Evolutionary conservation across 2,113 vertebrate genomes (phyloP).

Genomic region (Vidua macroura): DNA sequence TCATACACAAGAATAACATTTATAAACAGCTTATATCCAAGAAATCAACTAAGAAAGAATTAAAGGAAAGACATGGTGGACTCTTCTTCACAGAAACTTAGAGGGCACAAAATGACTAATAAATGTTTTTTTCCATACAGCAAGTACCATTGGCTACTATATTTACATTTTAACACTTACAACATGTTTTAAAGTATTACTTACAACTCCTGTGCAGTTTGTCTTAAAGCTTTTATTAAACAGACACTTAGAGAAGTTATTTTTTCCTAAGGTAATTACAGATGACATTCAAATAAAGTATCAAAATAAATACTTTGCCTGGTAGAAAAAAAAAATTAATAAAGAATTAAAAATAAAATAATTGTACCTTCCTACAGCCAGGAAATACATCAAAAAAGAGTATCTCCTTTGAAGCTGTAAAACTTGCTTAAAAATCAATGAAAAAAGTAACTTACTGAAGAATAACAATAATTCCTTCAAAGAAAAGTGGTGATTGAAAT

Average conservation of each 20-base stretch:
- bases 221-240: not conserved
- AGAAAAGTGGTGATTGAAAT: not conserved
- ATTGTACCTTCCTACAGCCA: not conserved
- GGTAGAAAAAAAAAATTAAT: slow-evolving; percentile 2
- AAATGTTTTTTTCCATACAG: not conserved
- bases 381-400: not conserved
- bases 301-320: not conserved
- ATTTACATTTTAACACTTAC: not conserved
- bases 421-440: not conserved
- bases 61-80: not conserved
- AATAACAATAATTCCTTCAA: not conserved
- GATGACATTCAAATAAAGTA: not conserved
- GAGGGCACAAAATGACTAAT: not conserved
- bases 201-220: not conserved
- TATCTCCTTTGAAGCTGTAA: not conserved
- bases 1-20: not conserved
- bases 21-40: not conserved
- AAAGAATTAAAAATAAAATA: slow-evolving; percentile 5
- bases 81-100: not conserved
- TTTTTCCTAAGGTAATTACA: not conserved
- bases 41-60: not conserved
- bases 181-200: not conserved
- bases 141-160: not conserved
- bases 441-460: not conserved
- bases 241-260: not conserved